phyloP scores from a whole-genome alignment of 2,797 vertebrate genomes.

The Bovichtus variegatus region DNA sequence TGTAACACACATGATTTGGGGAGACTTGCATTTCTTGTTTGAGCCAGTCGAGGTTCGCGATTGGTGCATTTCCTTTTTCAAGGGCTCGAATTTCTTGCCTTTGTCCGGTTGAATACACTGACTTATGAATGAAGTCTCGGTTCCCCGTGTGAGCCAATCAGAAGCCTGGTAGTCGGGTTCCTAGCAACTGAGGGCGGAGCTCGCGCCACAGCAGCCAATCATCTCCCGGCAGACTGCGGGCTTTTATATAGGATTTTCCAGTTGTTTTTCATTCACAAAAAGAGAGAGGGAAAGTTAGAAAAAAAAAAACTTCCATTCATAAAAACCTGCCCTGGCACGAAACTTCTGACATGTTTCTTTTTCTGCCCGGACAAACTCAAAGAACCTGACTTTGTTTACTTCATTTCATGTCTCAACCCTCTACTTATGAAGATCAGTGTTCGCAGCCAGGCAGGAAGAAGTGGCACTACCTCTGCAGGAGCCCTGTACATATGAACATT shows the following conservation, averaged over 20 bases:
- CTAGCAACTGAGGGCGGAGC: conserved; percentile 81
- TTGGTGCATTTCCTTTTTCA: conserved; percentile 88
- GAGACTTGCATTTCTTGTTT: conserved; percentile 76
- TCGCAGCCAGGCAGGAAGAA: conserved; percentile 22
- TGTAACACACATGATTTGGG: conserved; percentile 58
- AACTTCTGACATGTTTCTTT: conserved; percentile 81
- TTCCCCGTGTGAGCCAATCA: conserved; percentile 77
- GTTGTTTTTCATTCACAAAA: conserved; percentile 94
- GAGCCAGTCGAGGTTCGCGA: conserved; percentile 72
- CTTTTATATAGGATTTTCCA: conserved; percentile 83
- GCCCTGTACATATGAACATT: conserved; percentile 26
- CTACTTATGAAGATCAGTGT: conserved; percentile 15
- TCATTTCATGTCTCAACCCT: conserved; percentile 29
- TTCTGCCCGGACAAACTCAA: conserved; percentile 71
- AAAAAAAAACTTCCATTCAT: conserved; percentile 86
- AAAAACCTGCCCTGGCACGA: conserved; percentile 88
- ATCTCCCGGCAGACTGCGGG: conserved; percentile 32
- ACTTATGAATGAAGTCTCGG: conserved; percentile 89
- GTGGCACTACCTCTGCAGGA: conserved; percentile 31
- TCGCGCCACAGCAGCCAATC: conserved; percentile 73
- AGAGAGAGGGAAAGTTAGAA: conserved; percentile 63
- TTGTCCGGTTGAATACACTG: conserved; percentile 85
- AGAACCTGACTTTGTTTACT: conserved; percentile 70
- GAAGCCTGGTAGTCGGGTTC: conserved; percentile 28
- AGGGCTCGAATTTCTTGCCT: conserved; percentile 86